Base-by-base conservation (phyloP, 2,888 invertebrate genomes). In the Protodeltote pygarga region DNA sequence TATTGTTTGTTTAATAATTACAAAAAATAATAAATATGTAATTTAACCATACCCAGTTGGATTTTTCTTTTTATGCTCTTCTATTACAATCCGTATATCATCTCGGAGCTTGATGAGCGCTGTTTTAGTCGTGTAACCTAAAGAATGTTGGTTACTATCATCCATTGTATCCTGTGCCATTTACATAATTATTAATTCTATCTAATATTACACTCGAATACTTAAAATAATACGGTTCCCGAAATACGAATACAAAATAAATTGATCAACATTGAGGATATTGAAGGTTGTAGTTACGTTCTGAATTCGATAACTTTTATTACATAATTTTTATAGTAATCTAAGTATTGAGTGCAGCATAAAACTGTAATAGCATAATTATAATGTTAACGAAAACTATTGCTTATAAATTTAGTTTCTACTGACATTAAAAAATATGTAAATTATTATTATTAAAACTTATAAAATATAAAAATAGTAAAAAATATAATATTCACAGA, bases 101-200 rank as follows among this genome's bases (percentile, higher is more conserved):
- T 94, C 93, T 68, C 95, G 93, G 49, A 97, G 91, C 73, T 94
- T 94, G 58, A 93, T 88, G 44, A 97, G 81, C 14, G 97, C 96
- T 51, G 94, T 93, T 73, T 91, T 90, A 6, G 96, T 96, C 28
- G 94, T 92, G 64, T 95, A 89, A 13, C 96, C 96, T 38, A 89
- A 60, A 48, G 75, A 78, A 40, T 84, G 78, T 55, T 81, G 78
- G 59, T 71, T 81, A 62, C 64, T 77, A 52, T 81, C 80, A 71
- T 85, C 87, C 89, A 89, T 89, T 60, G 39, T 85, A 33, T 54
- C 20, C 16, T 49, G 32, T 10, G 13, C 33, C 37, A 61, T 60
- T 71, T 39, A 79, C 72, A 75, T 79, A 65, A 51, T 71, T 59
- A 17, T 40, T 34, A 42, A 10, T 46, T 24, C 20, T 14, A n/a